phyloP scores from a whole-genome alignment of 2,888 invertebrate species.

The Lampropteryx suffumata region DNA sequence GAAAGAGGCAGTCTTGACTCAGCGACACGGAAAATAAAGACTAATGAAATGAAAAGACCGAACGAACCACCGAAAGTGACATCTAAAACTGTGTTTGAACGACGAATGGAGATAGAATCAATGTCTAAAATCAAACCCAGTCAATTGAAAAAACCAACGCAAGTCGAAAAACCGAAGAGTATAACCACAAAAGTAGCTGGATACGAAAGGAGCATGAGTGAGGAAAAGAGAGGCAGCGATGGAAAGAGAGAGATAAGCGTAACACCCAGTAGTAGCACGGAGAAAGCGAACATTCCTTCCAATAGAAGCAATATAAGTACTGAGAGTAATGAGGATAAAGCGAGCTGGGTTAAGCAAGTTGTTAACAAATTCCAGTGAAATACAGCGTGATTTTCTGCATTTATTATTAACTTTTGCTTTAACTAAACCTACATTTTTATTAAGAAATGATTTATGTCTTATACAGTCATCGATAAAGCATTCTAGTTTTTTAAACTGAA shows the following conservation, averaged over 20 bases:
- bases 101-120: constrained; percentile 74
- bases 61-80: constrained; percentile 63
- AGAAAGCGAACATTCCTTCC: constrained; percentile 47
- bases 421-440: no score
- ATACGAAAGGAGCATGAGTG: constrained; percentile 62
- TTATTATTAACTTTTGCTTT: constrained; percentile 40
- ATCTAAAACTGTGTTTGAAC: constrained; percentile 72
- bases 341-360: constrained; percentile 89
- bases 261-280: constrained; percentile 44
- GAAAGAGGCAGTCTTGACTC: constrained; percentile 78
- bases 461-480: no score
- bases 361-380: constrained; percentile 87
- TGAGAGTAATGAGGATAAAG: constrained; percentile 66
- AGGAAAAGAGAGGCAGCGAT: constrained; percentile 38
- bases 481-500: no score
- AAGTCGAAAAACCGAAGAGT: constrained; percentile 60
- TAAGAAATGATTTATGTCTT: no score
- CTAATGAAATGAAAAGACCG: constrained; percentile 50
- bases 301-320: constrained; percentile 48
- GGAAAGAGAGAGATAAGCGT: constrained; percentile 26
- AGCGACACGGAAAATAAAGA: constrained; percentile 65
- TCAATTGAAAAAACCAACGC: constrained; percentile 56
- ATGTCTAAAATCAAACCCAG: constrained; percentile 60
- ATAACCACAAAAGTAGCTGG: constrained; percentile 68
- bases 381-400: constrained; percentile 61